Evolutionary conservation across 2,888 invertebrate genomes (phyloP), one percentile per base, ranked within the genome.

Genomic region (Tetanocera ferruginea): DNA sequence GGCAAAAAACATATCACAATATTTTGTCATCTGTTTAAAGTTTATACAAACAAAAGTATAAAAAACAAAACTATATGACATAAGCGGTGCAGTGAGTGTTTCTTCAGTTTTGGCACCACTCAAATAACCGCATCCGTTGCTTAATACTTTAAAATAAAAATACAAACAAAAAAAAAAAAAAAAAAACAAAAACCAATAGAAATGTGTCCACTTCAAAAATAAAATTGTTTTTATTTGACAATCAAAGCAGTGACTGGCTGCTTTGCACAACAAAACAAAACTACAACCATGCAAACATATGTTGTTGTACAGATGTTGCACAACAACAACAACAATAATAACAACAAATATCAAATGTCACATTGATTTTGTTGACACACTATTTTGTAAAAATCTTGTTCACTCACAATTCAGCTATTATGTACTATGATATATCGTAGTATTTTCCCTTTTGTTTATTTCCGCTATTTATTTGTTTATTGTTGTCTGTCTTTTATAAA

Each of bases 281-380:
- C 1, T 1, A 60, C 60, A 60, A 25, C 11, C 57, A 57, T 55
- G 55, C 3, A 5, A 55, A 55, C 19, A 55, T 5, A 55, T 55
- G 19, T 55, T 23, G 1, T 23, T 23, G 43, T 43, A 43, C 43
- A 43, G 14, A 43, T 43, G 43, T 43, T 43, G 1, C 14, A 43
- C 28, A 28, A 60, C 60, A 60, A 6, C 60, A 25, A 60, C 60
- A 60, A 14, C 23, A n/a, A 60, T 11, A 55, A 9, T 14, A n/a
- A 14, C 6, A 62, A 43, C 67, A 43, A 69, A 23, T 69, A 69
- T 51, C 69, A 51, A 69, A 69, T 69, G 69, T 69, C 49, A 64
- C 28, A 17, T 34, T 64, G 49, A 51, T 51, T 69, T 69, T 69
- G 69, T 69, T 51, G 49, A 14, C 51, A 25, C 69, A 69, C 49